Evolutionary conservation across 2,888 invertebrate species (phyloP), one percentile per base, ranked within the genome.

Genomic region (Prosopocoilus inquinatus): DNA sequence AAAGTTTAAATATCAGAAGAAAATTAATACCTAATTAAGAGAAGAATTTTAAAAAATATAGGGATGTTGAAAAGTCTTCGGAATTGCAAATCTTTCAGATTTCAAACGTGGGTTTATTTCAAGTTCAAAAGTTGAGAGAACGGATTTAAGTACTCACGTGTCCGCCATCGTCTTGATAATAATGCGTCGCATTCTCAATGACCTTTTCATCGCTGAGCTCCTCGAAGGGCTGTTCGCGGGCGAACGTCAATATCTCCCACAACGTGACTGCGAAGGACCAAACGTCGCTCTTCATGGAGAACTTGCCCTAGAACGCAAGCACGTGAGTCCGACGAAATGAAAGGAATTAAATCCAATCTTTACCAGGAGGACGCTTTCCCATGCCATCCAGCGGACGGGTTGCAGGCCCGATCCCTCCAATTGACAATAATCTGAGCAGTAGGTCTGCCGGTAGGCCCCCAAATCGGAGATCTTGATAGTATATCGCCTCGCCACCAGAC

Each of bases 191-290:
- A 76, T 92, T 92, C 73, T 91, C 90, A 65, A 94, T 86, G 65
- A 94, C 87, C 74, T 88, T 87, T 70, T 89, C 88, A 79, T 94
- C 92, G 59, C 82, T 84, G 71, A 91, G 79, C 66, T 88, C 85
- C 69, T 89, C 87, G 75, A 87, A 93, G 5, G 94, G 94, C 72
- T 91, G 90, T 69, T 90, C 88, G 50, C 89, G 80, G 45, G 91
- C 91, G 75, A 89, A 89, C 36, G 89, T 90, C 71, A 94, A 79
- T 64, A 94, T 87, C 77, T 94, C 93, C 91, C 92, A 94, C 60
- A 93, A 80, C 47, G 91, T 88, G 54, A 93, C 90, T 43, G 90
- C 93, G 73, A 92, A 93, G 50, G 91, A 85, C 93, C 93, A 94
- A 43, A 92, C 91, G 78, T 93, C 93, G 65, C 90, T 90, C 75